A percentile compares a stretch with the other conserved stretches of the same genome.
These are phyloP conservation scores for Plutella xylostella DNA, from an alignment of 2,888 invertebrate species.

Conservation along the genomic window DNA sequence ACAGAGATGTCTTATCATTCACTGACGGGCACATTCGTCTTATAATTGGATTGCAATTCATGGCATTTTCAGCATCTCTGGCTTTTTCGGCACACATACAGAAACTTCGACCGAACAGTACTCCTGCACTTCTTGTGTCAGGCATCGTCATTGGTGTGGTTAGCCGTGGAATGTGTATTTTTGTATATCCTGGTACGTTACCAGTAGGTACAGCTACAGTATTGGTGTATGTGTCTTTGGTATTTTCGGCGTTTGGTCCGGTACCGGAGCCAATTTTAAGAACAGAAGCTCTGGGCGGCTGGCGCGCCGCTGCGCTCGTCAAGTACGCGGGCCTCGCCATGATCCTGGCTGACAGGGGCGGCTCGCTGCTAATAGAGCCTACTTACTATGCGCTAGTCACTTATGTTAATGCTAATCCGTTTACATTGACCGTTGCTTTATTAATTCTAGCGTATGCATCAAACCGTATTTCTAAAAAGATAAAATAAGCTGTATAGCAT, in stretches of 20 bases:
- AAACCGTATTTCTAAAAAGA: no score
- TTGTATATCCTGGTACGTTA: no score
- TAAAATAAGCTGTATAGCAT: no score
- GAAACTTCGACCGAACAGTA: no score
- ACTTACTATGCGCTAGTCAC: no score
- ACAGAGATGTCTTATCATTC: background rate
- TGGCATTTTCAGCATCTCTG: background rate
- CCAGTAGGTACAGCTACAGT: no score
- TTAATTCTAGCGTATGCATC: no score
- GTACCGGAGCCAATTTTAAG: background rate
- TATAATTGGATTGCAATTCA: background rate
- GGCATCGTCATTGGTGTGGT: no score
- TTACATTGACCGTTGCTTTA: no score
- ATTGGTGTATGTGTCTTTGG: background rate
- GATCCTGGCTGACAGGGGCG: background rate
- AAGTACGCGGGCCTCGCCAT: background rate
- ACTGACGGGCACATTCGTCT: background rate
- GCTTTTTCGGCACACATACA: background rate
- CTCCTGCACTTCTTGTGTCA: no score
- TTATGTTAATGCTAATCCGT: no score
- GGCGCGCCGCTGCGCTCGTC: background rate
- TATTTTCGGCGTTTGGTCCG: background rate
- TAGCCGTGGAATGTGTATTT: no score
- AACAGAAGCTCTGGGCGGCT: background rate
- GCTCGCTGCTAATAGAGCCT: background rate